Evolutionary conservation across 35 echinoderm and acorn worm genomes (phyloP).

Genomic region (Lytechinus variegatus): DNA sequence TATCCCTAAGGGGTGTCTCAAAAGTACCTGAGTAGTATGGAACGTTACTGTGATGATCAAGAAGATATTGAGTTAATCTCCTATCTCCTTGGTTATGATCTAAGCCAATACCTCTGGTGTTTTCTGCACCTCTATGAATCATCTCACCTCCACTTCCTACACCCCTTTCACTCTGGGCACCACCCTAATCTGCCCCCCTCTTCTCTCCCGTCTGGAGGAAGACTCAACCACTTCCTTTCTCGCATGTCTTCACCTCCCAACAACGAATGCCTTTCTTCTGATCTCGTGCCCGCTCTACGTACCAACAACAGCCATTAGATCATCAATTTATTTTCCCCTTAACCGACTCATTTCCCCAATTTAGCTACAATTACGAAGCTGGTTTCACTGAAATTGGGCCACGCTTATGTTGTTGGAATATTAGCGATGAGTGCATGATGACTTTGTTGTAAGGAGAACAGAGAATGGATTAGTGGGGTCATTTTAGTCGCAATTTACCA

Average conservation of each 20-base stretch:
- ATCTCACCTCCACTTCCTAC: background rate
- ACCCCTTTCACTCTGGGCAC: background rate
- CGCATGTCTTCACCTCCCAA: background rate
- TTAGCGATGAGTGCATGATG: background rate
- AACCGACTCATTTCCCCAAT: slow-evolving; percentile 9
- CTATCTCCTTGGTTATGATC: background rate
- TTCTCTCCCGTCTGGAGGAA: background rate
- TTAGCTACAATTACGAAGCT: background rate
- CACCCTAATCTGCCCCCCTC: background rate
- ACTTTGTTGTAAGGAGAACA: background rate
- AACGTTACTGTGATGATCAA: too few relatives aligned
- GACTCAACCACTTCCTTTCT: background rate
- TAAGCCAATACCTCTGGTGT: background rate
- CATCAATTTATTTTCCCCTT: slow-evolving; percentile 10
- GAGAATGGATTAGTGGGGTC: background rate
- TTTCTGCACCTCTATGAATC: slow-evolving; percentile 2
- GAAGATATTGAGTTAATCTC: too few relatives aligned
- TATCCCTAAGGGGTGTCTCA: too few relatives aligned
- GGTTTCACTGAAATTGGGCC: background rate
- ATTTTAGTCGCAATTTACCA: background rate
- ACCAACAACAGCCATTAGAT: background rate
- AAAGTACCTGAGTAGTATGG: too few relatives aligned
- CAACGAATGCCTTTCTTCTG: background rate
- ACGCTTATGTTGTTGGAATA: background rate
- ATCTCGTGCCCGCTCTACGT: background rate